Base-by-base conservation (phyloP, 2,888 invertebrate genomes). In the Colletes collaris region DNA sequence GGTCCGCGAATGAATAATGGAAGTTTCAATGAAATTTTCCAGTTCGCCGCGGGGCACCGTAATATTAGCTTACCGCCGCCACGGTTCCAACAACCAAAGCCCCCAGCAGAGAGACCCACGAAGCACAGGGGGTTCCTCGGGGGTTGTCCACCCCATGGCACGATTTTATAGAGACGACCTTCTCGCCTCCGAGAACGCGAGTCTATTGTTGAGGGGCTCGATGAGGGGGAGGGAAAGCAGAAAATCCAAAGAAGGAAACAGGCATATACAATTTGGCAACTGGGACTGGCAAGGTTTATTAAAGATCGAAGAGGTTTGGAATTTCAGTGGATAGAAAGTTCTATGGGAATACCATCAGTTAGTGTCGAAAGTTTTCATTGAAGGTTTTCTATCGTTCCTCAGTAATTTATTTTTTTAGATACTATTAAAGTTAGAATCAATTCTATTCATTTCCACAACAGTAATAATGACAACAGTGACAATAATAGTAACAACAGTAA, bases 11-110 rank as follows among this genome's bases (percentile, higher is more conserved):
- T 92, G 92, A 93, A 93, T 93, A 93, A 93, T 92, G 91, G 90
- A 92, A 91, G 89, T 90, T 90, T 87, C 90, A 92, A 93, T 93
- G 92, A 92, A 92, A 92, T 92, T 92, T 92, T 92, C 91, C 91
- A 92, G 89, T 86, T 90, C 92, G 91, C 92, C 90, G 91, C 92
- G 91, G 92, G 92, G 89, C 87, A 90, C 89, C 91, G 90, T 89
- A 90, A 92, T 92, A 93, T 93, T 92, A 92, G 91, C 91, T 92
- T 91, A 90, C 88, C 89, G 87, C 86, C 88, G 85, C 87, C 88
- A 88, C 85, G 86, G 82, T 69, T 49, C 79, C 68, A 55, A 75
- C 76, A 73, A 72, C 81, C 72, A 50, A 85, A 73, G 70, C 83
- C 81, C 85, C 79, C 77, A 81, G 27, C 80, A 74, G 84, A 75